Evolutionary conservation across 2,797 vertebrate genomes (phyloP).

Genomic region (Eidolon dupreanum): DNA sequence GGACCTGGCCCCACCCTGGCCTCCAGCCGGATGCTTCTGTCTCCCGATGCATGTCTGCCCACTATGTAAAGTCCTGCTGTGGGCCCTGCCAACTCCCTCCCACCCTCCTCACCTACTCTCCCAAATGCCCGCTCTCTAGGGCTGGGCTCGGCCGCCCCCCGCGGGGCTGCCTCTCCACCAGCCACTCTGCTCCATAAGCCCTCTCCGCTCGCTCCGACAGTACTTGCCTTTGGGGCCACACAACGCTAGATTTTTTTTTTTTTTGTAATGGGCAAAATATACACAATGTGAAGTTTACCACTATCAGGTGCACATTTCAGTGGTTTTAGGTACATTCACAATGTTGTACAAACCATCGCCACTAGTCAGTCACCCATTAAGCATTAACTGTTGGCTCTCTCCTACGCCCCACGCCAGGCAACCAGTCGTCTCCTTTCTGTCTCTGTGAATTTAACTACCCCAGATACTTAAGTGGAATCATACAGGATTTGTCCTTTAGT

Average conservation of each 20-base stretch:
- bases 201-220: fast-evolving
- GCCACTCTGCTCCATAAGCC: background rate
- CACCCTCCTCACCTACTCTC: fast-evolving
- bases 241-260: background rate
- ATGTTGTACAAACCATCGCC: background rate
- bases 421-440: background rate
- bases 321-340: background rate
- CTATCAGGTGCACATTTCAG: background rate
- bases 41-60: background rate
- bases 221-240: background rate
- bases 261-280: background rate
- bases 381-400: background rate
- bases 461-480: background rate
- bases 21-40: background rate
- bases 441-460: background rate
- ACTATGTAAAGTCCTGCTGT: background rate
- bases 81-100: background rate
- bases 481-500: background rate
- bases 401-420: background rate
- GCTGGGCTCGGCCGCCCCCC: background rate
- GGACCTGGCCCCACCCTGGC: fast-evolving
- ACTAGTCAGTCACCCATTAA: background rate
- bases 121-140: background rate
- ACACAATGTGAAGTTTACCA: background rate
- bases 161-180: background rate